Conservation (phyloP, 2,888 invertebrate genomes). For the Agriotes lineatus region DNA sequence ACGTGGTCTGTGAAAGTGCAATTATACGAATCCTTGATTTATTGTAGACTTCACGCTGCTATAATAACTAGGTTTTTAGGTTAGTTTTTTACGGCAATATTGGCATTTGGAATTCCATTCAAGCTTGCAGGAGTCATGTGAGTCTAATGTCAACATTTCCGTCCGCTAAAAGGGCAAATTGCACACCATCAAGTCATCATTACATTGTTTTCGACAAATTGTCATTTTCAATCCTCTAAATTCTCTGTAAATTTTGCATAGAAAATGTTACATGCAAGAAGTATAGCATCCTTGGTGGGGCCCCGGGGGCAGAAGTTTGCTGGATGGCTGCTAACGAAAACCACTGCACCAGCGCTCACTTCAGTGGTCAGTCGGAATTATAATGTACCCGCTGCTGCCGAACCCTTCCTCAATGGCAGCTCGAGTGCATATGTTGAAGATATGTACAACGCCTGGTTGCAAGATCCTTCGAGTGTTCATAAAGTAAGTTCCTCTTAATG, state of each 20-base stretch:
- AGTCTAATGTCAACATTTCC: not conserved
- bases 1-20: slow-evolving; percentile 13
- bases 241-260: not conserved
- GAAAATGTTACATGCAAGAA: slow-evolving; percentile 31
- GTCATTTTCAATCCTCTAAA: too few species aligned
- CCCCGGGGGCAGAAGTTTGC: slow-evolving; percentile 77
- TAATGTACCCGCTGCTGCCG: slow-evolving; percentile 70
- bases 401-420: slow-evolving; percentile 97
- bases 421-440: slow-evolving; percentile 97
- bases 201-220: not conserved
- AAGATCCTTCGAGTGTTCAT: slow-evolving; percentile 95
- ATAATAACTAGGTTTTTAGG: slow-evolving; percentile 27
- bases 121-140: slow-evolving; percentile 1
- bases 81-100: slow-evolving; percentile 5
- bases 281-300: slow-evolving; percentile 68
- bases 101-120: not conserved
- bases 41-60: slow-evolving; percentile 5
- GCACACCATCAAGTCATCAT: too few species aligned
- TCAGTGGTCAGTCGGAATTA: slow-evolving; percentile 56
- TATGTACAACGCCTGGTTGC: slow-evolving; percentile 97
- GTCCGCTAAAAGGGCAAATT: too few species aligned
- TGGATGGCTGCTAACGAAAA: slow-evolving; percentile 81
- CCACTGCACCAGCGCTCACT: slow-evolving; percentile 61
- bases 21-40: slow-evolving; percentile 3
- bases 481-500: slow-evolving; percentile 84